Evolutionary conservation across 2,888 invertebrate genomes (phyloP).

Genomic region (Mantis religiosa): DNA sequence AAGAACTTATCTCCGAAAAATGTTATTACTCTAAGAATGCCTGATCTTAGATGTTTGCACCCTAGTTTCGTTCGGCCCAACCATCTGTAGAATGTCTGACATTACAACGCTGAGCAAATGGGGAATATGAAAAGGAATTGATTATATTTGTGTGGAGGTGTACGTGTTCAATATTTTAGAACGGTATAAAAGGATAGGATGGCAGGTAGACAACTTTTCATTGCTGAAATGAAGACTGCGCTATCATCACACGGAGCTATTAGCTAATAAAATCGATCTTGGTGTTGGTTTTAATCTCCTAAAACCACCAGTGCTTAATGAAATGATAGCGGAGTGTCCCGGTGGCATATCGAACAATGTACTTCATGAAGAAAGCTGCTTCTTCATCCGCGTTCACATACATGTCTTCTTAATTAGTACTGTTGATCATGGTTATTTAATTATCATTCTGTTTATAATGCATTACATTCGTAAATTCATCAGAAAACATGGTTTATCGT

Average conservation of each 20-base stretch:
- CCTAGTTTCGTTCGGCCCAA: no score
- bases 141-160: neutral
- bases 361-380: neutral
- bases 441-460: no score
- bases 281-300: constrained; percentile 12
- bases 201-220: neutral
- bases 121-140: neutral
- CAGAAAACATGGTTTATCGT: no score
- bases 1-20: no score
- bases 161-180: neutral
- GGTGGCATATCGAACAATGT: neutral
- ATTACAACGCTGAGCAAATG: neutral
- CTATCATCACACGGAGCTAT: neutral
- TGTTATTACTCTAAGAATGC: no score
- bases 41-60: no score
- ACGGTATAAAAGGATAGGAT: neutral
- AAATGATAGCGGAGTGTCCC: constrained; percentile 1
- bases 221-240: neutral
- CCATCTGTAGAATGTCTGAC: neutral
- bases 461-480: no score
- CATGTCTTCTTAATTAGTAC: no score
- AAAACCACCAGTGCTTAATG: constrained; percentile 5
- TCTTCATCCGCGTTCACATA: neutral
- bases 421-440: no score
- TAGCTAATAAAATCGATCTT: constrained; percentile 18